Percentiles rank a stretch among this genome's conserved stretches.
These are phyloP conservation scores for Haliclystus octoradiatus DNA, from an alignment of 30 jellyfish, hydroid and myxozoan genomes.

Conservation along the genomic window DNA sequence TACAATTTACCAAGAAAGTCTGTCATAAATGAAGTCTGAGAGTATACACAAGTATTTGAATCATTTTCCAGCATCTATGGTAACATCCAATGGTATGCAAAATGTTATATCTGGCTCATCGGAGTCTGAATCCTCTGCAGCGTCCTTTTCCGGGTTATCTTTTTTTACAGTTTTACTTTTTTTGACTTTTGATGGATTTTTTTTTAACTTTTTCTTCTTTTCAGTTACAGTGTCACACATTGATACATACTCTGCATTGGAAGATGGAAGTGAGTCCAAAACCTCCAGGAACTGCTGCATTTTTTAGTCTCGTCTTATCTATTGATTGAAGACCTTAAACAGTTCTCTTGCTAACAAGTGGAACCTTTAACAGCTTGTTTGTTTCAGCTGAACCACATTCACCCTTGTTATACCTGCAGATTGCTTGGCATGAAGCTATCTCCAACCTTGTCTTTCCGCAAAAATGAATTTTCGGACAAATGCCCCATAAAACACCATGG, in stretches of 20 bases:
- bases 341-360: no score
- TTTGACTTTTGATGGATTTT: not conserved
- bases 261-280: slow-evolving; percentile 2
- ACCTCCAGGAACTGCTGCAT: slow-evolving; percentile 4
- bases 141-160: slow-evolving; percentile 1
- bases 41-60: not conserved
- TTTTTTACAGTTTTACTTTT: not conserved
- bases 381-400: not conserved
- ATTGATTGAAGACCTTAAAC: no score
- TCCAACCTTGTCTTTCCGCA: slow-evolving; percentile 9
- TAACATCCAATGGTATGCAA: slow-evolving; percentile 1
- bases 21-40: slow-evolving; percentile 1
- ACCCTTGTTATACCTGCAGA: not conserved
- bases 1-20: not conserved
- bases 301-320: no score
- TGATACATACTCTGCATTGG: not conserved
- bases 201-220: not conserved
- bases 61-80: no score
- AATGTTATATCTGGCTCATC: slow-evolving; percentile 1
- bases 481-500: slow-evolving; percentile 32
- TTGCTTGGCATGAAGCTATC: slow-evolving; percentile 5
- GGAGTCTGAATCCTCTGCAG: slow-evolving; percentile 2
- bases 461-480: slow-evolving; percentile 23
- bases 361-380: no score
- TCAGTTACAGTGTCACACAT: slow-evolving; percentile 2